Base-by-base conservation (phyloP, 2,888 invertebrate genomes). In the Notocelia uddmanniana region DNA sequence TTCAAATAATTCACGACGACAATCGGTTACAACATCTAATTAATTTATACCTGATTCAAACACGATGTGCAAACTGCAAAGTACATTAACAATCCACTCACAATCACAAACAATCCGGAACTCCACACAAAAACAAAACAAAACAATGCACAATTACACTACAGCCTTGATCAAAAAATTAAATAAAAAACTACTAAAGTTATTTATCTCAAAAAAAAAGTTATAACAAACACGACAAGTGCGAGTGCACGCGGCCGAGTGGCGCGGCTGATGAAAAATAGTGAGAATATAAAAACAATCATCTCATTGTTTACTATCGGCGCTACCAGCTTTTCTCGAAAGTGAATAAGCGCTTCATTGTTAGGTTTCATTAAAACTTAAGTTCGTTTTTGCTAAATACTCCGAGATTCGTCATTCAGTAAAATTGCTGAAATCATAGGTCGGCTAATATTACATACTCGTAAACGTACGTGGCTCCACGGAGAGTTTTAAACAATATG, bases 91-190 rank as follows among this genome's bases (percentile, higher is more conserved):
- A 13, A 37, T 26, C 26, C 60, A 50, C 41, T 74, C 77, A 79
- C 79, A 77, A 77, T 78, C 75, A 81, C 83, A 77, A 81, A 71
- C 71, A 85, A 85, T 79, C 79, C 83, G 85, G 80, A 83, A 80
- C 79, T 79, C 80, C 83, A 78, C 76, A 73, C 64, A 77, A 74
- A 76, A 59, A 75, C 72, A 69, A 81, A 80, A 78, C 74, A 76
- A 80, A 88, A 81, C 76, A 77, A 73, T 64, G 79, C 63, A 79
- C 48, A 19, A 50, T 15, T 45, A 5, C 5, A 21, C 6, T 41
- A 45, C 21, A 64, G 52, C 37, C 50, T 13, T 6, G n/a, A 23
- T n/a, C 13, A 21, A 41, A n/a, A 41, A 41, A 54, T 37, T n/a
- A 23, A 52, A 64, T n/a, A 37, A 23, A 52, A n/a, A 37, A n/a